These are phyloP conservation scores for Noctilio leporinus DNA, from an alignment of 2,113 vertebrate species.

Conservation along the genomic window DNA sequence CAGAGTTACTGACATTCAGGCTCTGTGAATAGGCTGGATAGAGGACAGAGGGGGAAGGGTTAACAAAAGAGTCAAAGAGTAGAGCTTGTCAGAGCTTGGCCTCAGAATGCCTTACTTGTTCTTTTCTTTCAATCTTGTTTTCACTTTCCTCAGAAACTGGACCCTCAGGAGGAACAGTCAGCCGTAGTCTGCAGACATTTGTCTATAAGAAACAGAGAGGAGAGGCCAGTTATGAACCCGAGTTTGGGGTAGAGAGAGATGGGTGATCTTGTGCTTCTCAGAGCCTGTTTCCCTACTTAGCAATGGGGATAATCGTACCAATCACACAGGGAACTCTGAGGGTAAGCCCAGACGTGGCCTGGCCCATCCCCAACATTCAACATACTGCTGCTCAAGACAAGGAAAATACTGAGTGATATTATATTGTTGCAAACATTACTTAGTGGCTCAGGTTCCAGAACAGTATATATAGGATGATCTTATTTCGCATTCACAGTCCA, in stretches of 20 bases:
- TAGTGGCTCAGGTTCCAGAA: background rate
- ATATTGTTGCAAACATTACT: background rate
- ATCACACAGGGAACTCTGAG: background rate
- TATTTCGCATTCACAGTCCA: background rate
- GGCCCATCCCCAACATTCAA: too few relatives aligned
- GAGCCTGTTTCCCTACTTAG: background rate
- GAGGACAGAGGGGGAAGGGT: rapidly evolving
- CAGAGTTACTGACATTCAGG: background rate
- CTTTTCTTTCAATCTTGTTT: constrained; percentile 75
- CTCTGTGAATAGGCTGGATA: background rate
- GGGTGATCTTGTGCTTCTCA: background rate
- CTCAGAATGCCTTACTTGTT: constrained; percentile 79
- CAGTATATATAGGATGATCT: background rate
- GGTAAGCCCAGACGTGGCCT: background rate
- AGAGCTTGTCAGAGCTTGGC: background rate
- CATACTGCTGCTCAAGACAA: background rate
- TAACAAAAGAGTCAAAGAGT: background rate
- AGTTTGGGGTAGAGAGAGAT: background rate
- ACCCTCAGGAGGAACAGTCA: constrained; percentile 86
- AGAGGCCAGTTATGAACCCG: background rate
- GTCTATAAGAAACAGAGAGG: constrained; percentile 78
- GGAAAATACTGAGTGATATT: background rate
- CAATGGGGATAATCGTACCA: rapidly evolving
- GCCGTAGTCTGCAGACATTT: constrained; percentile 86
- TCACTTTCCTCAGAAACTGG: constrained; percentile 73